Evolutionary conservation across 92 coral and sea anemone species (phyloP), one percentile per base, ranked within the genome.

Genomic region (Phymanthus crucifer): DNA sequence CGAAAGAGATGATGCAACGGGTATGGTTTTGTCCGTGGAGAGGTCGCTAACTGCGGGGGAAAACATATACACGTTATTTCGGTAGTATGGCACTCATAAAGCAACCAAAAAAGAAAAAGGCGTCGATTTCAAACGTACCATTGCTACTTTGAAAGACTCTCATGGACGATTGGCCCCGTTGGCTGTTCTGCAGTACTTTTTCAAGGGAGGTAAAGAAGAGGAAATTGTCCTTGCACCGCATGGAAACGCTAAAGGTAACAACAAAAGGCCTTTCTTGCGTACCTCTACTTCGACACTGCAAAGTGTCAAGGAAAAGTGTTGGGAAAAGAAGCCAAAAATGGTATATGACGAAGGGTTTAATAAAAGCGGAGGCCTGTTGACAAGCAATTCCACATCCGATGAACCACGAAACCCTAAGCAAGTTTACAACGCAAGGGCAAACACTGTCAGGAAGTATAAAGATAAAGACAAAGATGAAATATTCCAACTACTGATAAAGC

Each of bases 11-110:
- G 36, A 70, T 47, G 64, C 31, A 0, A 75, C 74, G 29, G 85
- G 81, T 32, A 38, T 65, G 40, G 45, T 83, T 23, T 67, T 80
- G 43, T 67, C 83, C 11, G 48, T 81, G 75, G 72, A 87, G 65
- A 77, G 84, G 45, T 72, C 84, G 54, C 45, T 14, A 54, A 40
- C 77, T 66, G 71, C 73, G 12, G 85, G 85, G 27, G 70, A 66
- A 17, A 74, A 73, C 40, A 83, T 85, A 38, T 88, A 84, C 70
- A 85, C 92, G 26, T 27, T 88, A 48, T 18, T 43, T 40, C 56
- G 89, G 10, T 89, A 88, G 47, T 85, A 88, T 78, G 92, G 89
- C 32, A 76, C 86, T 31, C 91, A 78, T 50, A 88, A 88, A 38
- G 88, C 88, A 16, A 88, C 72, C 13, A 72, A 87, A 70, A 72